A percentile compares a stretch with the other conserved stretches of the same genome.
phyloP scores from a whole-genome alignment of 2,113 vertebrate species.

The Melierax canorus region DNA sequence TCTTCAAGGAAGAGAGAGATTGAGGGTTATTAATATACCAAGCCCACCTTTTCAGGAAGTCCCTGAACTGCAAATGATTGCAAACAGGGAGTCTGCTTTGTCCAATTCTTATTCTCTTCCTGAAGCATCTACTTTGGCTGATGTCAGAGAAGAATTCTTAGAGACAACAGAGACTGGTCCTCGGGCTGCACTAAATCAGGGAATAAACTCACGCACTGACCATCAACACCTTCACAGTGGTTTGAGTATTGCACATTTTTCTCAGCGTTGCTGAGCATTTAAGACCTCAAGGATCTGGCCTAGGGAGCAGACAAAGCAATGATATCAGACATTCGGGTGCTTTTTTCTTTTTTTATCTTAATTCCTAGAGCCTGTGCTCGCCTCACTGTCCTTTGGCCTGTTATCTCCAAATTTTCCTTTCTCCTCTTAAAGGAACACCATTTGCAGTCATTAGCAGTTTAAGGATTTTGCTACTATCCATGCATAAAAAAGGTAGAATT shows the following conservation, averaged over 20 bases:
- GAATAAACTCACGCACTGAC: background rate
- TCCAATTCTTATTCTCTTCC: background rate
- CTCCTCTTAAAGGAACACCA: background rate
- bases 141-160: background rate
- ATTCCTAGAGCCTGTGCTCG: background rate
- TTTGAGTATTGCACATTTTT: background rate
- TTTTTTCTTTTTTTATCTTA: background rate
- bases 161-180: background rate
- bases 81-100: background rate
- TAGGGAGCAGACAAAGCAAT: background rate
- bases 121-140: background rate
- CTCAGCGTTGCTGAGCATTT: background rate
- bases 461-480: background rate
- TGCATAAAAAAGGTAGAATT: background rate
- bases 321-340: background rate
- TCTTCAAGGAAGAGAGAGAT: background rate
- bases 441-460: background rate
- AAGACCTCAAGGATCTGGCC: background rate
- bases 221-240: background rate
- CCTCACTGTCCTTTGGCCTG: background rate
- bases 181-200: background rate
- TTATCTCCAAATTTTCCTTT: background rate
- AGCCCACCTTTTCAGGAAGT: conserved; percentile 1
- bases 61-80: background rate
- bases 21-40: background rate